Conservation (phyloP, 35 echinoderm and acorn worm species). For the Holothuria glaberrima region DNA sequence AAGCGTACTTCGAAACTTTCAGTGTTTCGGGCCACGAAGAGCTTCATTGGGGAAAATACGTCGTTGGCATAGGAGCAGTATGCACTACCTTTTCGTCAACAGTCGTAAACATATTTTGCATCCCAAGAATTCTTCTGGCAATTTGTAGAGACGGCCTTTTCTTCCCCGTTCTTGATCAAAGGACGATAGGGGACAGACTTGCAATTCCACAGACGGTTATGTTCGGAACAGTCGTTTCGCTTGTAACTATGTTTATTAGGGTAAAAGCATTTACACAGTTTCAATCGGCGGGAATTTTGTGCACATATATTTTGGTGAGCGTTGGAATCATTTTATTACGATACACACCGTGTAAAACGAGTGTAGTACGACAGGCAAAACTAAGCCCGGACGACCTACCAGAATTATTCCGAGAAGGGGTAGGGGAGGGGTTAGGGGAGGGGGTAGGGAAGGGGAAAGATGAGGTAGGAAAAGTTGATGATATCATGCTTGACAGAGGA, state of each 20-base stretch:
- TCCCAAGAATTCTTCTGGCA: conserved; percentile 14
- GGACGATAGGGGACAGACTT: neutral
- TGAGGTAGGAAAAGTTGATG: neutral
- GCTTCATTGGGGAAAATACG: conserved; percentile 21
- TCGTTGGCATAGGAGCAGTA: conserved; percentile 3
- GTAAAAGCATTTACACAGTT: conserved; percentile 28
- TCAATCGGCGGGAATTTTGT: conserved; percentile 38
- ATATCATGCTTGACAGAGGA: neutral
- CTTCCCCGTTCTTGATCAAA: neutral
- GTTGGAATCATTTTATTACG: conserved; percentile 12
- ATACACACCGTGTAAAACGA: conserved; percentile 1
- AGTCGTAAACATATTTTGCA: conserved; percentile 26
- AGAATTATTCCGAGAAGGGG: neutral
- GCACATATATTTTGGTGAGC: conserved; percentile 22
- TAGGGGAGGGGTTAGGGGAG: neutral
- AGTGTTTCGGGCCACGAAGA: neutral
- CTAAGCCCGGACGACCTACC: neutral
- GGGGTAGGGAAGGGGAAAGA: too few species aligned
- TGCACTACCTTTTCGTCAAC: conserved; percentile 13
- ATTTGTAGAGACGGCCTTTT: conserved; percentile 34
- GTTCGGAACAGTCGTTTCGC: neutral
- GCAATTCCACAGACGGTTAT: neutral
- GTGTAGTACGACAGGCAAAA: neutral
- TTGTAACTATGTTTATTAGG: conserved; percentile 37
- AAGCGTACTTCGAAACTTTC: conserved; percentile 54